These are phyloP conservation scores for Galemys pyrenaicus DNA, from an alignment of 2,113 vertebrate genomes.

Conservation along the genomic window DNA sequence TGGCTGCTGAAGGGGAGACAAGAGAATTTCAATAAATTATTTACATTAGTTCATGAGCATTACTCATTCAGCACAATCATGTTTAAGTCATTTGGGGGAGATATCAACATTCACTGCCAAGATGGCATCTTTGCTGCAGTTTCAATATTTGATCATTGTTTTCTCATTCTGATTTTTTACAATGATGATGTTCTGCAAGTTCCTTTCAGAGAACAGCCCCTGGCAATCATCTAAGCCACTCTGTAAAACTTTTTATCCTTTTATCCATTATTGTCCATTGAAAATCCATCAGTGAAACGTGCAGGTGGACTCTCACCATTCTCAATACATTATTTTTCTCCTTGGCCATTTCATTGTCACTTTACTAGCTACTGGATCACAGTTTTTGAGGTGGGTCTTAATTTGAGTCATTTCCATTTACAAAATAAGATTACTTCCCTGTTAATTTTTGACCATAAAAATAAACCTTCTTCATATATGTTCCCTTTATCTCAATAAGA, in stretches of 20 bases:
- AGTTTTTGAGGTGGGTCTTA: background rate
- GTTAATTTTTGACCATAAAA: background rate
- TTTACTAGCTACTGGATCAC: background rate
- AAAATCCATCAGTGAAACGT: background rate
- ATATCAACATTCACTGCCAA: background rate
- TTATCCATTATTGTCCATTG: background rate
- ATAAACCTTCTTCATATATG: background rate
- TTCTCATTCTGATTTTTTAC: background rate
- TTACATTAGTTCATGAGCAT: conserved; percentile 43
- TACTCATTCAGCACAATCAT: conserved; percentile 42
- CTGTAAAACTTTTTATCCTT: background rate
- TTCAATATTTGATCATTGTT: conserved; percentile 21
- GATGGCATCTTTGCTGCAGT: background rate
- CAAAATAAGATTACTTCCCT: background rate
- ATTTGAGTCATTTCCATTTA: background rate
- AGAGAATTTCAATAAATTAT: conserved; percentile 58
- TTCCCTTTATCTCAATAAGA: background rate
- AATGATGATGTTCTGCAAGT: background rate
- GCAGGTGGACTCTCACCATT: background rate
- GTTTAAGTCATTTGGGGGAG: background rate
- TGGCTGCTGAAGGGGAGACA: background rate
- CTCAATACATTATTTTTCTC: background rate
- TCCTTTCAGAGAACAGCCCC: background rate
- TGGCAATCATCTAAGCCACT: background rate
- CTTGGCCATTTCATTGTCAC: background rate